Conservation (phyloP, 1,140 invertebrate species). For the Bombus fervidus region DNA sequence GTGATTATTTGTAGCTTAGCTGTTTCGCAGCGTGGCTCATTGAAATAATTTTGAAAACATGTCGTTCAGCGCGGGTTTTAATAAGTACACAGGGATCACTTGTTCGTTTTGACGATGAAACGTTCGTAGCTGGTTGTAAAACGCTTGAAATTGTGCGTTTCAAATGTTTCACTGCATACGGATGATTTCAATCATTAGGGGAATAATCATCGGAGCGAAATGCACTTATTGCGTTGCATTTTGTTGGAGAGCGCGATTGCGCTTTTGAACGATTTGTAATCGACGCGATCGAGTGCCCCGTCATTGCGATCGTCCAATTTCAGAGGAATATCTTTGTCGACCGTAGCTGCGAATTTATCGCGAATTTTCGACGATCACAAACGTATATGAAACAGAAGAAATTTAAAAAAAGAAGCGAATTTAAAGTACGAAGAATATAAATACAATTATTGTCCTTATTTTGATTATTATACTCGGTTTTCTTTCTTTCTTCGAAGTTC, state of each 20-base stretch:
- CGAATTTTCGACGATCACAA: background rate
- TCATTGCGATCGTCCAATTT: background rate
- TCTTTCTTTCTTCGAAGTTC: too few relatives aligned
- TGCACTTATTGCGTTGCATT: constrained; percentile 19
- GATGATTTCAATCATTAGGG: constrained; percentile 31
- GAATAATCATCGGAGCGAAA: constrained; percentile 2
- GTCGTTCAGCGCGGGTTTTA: background rate
- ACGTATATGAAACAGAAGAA: background rate
- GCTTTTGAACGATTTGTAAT: constrained; percentile 28
- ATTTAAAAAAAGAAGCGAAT: background rate
- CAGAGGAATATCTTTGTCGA: background rate
- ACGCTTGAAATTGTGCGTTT: background rate
- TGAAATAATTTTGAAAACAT: background rate
- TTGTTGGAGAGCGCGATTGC: background rate
- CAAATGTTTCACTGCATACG: background rate
- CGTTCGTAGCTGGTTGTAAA: background rate
- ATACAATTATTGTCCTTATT: background rate
- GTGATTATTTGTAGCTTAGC: background rate
- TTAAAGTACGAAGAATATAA: background rate
- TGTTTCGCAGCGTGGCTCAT: background rate
- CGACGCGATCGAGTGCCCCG: background rate
- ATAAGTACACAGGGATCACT: background rate
- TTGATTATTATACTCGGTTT: too few relatives aligned
- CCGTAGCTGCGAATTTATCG: too few relatives aligned
- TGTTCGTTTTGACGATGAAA: background rate